phyloP scores from a whole-genome alignment of 2,888 invertebrate genomes.

The Coecobrya sp. region DNA sequence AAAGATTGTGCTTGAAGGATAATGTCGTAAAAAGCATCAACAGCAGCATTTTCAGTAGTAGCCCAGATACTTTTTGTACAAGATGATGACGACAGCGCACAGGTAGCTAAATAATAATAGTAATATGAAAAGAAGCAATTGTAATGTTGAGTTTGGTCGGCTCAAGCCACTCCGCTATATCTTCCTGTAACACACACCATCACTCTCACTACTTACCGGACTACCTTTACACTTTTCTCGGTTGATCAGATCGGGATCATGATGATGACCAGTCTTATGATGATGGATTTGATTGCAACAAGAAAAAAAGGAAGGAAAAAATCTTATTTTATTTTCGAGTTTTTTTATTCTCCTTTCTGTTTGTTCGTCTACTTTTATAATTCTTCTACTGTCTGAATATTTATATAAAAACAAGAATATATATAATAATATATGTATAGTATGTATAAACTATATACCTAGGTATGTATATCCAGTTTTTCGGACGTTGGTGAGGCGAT shows the following conservation, averaged over 20 bases:
- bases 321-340: conserved; percentile 63
- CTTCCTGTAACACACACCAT: conserved; percentile 48
- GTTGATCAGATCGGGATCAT: conserved; percentile 74
- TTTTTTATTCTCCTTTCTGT: conserved; percentile 42
- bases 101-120: conserved; percentile 56
- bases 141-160: conserved; percentile 23
- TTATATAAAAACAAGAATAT: background rate
- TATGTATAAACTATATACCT: background rate
- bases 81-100: conserved; percentile 22
- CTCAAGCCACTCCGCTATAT: conserved; percentile 9
- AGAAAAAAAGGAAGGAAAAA: conserved; percentile 44
- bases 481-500: conserved; percentile 36
- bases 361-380: conserved; percentile 12
- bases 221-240: conserved; percentile 67
- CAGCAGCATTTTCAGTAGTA: conserved; percentile 63
- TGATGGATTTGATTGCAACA: conserved; percentile 80
- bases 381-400: conserved; percentile 42
- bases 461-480: conserved; percentile 61
- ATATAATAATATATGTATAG: background rate
- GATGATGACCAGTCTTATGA: conserved; percentile 74
- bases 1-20: conserved; percentile 68
- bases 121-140: conserved; percentile 47
- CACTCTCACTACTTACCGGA: conserved; percentile 49
- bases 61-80: conserved; percentile 31
- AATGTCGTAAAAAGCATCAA: conserved; percentile 64